These are phyloP conservation scores for Gallinago jamesoni DNA, from an alignment of 2,113 vertebrate genomes.

Conservation along the genomic window DNA sequence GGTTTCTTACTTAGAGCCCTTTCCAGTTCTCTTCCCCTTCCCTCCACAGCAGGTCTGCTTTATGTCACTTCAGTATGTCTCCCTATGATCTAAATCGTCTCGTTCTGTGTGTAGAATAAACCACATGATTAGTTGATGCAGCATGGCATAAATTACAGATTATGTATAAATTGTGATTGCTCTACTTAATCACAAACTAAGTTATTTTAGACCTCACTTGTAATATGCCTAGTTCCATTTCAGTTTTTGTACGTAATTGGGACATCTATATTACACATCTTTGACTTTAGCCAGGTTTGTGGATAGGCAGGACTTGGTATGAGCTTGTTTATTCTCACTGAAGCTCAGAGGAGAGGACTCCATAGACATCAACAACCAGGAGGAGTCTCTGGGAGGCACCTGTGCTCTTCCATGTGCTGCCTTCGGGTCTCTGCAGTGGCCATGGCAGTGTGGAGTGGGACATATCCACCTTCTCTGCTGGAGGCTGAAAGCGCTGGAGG, in stretches of 20 bases:
- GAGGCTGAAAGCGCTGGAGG: neutral
- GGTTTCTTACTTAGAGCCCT: neutral
- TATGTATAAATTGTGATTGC: neutral
- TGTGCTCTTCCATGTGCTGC: neutral
- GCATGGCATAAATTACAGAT: neutral
- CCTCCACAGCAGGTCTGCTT: neutral
- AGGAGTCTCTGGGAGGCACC: neutral
- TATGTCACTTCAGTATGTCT: neutral
- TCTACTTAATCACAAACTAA: neutral
- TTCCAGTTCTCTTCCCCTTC: neutral
- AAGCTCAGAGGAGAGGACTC: neutral
- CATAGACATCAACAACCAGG: neutral
- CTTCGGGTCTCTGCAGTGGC: neutral
- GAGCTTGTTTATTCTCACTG: neutral
- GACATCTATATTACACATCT: neutral
- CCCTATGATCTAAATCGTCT: neutral
- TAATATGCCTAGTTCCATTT: neutral
- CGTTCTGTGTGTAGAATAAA: neutral
- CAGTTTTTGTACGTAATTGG: neutral
- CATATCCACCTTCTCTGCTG: rapidly evolving
- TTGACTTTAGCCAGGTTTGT: neutral
- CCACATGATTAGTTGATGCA: neutral
- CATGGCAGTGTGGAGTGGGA: rapidly evolving
- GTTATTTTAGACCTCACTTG: neutral
- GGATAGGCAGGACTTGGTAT: neutral